Percentiles rank a stretch among this genome's conserved stretches.
phyloP scores from a whole-genome alignment of 2,888 invertebrate species.

The Entomobrya multifasciata region DNA sequence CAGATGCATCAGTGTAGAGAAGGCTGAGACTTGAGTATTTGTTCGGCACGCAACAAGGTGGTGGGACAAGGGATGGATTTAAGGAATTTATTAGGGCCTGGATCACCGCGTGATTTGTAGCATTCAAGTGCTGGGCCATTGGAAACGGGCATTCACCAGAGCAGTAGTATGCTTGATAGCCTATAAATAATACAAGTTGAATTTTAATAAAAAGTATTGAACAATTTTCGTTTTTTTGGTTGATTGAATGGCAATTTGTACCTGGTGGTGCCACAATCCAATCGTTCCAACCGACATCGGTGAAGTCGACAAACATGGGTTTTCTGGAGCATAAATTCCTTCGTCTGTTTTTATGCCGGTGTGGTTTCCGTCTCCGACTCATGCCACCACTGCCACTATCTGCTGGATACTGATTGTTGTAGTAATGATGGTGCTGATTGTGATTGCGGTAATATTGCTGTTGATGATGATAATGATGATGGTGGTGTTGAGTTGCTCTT shows the following conservation, averaged over 20 bases:
- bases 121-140: conserved; percentile 94
- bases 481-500: conserved; percentile 80
- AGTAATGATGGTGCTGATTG: conserved; percentile 25
- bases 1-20: conserved; percentile 96
- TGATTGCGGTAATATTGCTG: conserved; percentile 80
- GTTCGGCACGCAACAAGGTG: conserved; percentile 98
- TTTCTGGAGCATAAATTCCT: conserved; percentile 92
- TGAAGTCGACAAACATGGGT: conserved; percentile 96
- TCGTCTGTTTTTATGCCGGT: conserved; percentile 76
- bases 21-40: conserved; percentile 96
- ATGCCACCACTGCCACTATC: not conserved
- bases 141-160: conserved; percentile 97
- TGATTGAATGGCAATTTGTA: conserved; percentile 26
- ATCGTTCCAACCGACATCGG: conserved; percentile 98
- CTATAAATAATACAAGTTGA: conserved; percentile 80
- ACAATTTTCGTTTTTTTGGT: not conserved
- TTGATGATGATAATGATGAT: conserved; percentile 46
- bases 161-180: conserved; percentile 98
- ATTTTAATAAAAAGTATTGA: conserved; percentile 19
- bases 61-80: conserved; percentile 94
- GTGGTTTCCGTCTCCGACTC: conserved; percentile 82
- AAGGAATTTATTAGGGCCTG: conserved; percentile 97
- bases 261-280: conserved; percentile 97
- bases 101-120: conserved; percentile 99
- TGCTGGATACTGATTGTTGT: not conserved